These are phyloP conservation scores for Psix sp. DNA, from an alignment of 1,140 invertebrate species.

Conservation along the genomic window DNA sequence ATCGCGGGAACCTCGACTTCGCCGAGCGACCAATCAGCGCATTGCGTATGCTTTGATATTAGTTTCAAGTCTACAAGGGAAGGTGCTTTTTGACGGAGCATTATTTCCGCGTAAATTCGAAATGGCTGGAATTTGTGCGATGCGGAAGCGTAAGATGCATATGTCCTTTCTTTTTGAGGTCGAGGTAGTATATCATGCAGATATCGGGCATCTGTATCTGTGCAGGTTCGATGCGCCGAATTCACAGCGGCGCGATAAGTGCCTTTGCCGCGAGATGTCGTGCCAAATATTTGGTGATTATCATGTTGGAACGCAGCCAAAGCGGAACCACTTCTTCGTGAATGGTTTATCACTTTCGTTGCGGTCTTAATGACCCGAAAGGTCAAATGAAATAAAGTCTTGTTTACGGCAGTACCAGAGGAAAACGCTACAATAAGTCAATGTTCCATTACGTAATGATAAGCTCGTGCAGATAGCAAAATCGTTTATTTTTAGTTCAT, in stretches of 20 bases:
- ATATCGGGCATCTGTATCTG: conserved; percentile 41
- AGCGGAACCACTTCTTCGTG: conserved; percentile 28
- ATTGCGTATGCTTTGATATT: too few species aligned
- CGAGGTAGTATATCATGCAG: conserved; percentile 26
- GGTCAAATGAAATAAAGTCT: conserved; percentile 41
- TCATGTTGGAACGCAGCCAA: conserved; percentile 26
- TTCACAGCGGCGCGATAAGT: conserved; percentile 26
- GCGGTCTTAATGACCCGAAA: conserved; percentile 35
- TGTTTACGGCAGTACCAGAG: conserved; percentile 12
- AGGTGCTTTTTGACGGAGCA: too few species aligned
- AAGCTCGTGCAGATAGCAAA: conserved; percentile 11
- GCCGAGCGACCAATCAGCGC: too few species aligned
- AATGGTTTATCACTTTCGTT: conserved; percentile 36
- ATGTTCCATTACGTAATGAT: conserved; percentile 16
- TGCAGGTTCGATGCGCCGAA: conserved; percentile 27
- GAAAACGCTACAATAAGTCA: conserved; percentile 13
- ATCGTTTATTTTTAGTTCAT: too few species aligned
- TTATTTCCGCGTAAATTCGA: too few species aligned
- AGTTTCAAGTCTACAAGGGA: too few species aligned
- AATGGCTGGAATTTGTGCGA: conserved; percentile 27
- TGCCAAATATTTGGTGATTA: conserved; percentile 49
- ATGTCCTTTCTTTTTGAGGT: conserved; percentile 18
- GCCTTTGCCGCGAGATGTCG: conserved; percentile 26
- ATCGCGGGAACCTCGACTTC: too few species aligned
- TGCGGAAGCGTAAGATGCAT: conserved; percentile 28